Base-by-base conservation (phyloP, 2,797 vertebrate genomes). In the Muscicapa striata region DNA sequence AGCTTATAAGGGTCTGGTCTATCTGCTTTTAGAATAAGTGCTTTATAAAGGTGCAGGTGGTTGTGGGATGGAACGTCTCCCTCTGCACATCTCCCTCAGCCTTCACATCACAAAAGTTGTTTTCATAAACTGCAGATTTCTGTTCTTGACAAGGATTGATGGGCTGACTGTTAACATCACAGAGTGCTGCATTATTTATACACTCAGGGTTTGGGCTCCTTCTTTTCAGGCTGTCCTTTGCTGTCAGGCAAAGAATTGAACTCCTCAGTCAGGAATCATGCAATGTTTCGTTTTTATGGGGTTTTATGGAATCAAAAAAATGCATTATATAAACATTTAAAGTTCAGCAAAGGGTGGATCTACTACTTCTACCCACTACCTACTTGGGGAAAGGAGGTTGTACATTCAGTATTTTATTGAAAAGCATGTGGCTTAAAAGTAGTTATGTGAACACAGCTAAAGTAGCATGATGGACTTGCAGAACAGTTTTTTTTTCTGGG, bases 171-270 rank as follows among this genome's bases (percentile, higher is more conserved):
- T 54, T 95, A 57, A 21, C 55, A 77, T 87, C 86, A n/a, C 48
- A 52, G 79, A 59, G 36, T 57, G 26, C 58, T 96, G 77, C 67
- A 86, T 97, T 97, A 96, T 97, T 98, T 97, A 97, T 91, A 51
- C 15, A 66, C 15, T 66, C 23, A 51, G 64, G 55, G 84, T 66
- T 3, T 64, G 85, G 67, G 73, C 62, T 94, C 48, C 68, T 29
- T 93, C 79, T 93, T 94, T 93, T 86, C 72, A 85, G 38, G 30
- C 87, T 92, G 89, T 93, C 91, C 89, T 97, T 94, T 94, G 46
- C 87, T 94, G 87, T 96, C 94, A 96, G 22, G 36, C n/a, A 46
- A 57, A 91, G 48, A 43, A 73, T 58, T 45, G 9, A 43, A 32
- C 13, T 61, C 45, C 55, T 93, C 61, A 84, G 59, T 94, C 74